Percentiles rank a stretch among this genome's conserved stretches.
Evolutionary conservation across 2,888 invertebrate species (phyloP).

Genomic region (Dicranocentrus wangi): DNA sequence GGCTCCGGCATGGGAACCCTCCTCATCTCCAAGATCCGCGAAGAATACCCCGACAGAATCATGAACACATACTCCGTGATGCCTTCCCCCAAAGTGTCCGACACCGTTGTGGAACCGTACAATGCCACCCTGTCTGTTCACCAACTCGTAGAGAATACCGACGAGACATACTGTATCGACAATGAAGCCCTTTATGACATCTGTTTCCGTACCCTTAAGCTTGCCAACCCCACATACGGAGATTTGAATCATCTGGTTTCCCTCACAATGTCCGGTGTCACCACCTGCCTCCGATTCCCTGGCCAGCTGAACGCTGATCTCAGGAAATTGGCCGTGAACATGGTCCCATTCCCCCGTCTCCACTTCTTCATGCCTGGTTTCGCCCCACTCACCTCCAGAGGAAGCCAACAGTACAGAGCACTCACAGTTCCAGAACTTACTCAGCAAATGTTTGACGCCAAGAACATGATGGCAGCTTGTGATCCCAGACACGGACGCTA

Average conservation of each 20-base stretch:
- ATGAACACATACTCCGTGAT: conserved; percentile 97
- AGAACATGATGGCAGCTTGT: conserved; percentile 76
- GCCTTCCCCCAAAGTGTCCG: conserved; percentile 81
- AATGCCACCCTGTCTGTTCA: conserved; percentile 91
- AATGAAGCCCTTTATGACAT: conserved; percentile 93
- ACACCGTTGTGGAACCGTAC: conserved; percentile 91
- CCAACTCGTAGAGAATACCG: conserved; percentile 84
- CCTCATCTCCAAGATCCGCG: conserved; percentile 95
- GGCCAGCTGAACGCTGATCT: conserved; percentile 95
- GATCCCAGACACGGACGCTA: conserved; percentile 92
- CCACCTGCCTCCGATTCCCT: conserved; percentile 92
- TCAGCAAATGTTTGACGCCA: conserved; percentile 74
- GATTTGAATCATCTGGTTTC: conserved; percentile 92
- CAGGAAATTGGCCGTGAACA: conserved; percentile 92
- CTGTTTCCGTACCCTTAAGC: conserved; percentile 89
- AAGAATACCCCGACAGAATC: conserved; percentile 98
- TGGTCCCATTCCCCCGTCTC: conserved; percentile 97
- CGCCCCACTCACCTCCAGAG: conserved; percentile 90
- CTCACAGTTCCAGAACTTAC: conserved; percentile 89
- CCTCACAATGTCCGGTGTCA: conserved; percentile 87
- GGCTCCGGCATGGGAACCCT: conserved; percentile 97
- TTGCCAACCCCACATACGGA: conserved; percentile 89
- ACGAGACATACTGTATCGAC: conserved; percentile 87
- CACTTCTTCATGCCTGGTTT: conserved; percentile 98
- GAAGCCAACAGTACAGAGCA: conserved; percentile 86